Base-by-base conservation (phyloP, 2,113 vertebrate species). In the Otocyon megalotis region DNA sequence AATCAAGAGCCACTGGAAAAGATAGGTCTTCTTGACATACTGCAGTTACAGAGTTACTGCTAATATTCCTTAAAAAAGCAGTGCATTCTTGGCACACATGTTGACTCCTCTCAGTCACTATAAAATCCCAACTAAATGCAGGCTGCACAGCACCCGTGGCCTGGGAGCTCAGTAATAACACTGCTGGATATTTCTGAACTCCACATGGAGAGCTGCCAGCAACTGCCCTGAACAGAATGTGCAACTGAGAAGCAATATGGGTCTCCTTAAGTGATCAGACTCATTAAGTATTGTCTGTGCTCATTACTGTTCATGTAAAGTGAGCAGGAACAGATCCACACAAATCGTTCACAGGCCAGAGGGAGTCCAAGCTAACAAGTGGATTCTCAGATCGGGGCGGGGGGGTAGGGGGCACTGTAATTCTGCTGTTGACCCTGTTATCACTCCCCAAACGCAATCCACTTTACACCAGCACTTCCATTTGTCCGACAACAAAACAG, bases 71-170 rank as follows among this genome's bases (percentile, higher is more conserved):
- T 58, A 3, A 37, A 88, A 26, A 26, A 35, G 22, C 67, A 30
- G 65, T 17, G 20, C 4, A 1, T 20, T 32, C 84, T 80, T 76
- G 14, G 54, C 20, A 19, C 35, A 28, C 2, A 1, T 1, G 8
- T 80, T 11, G 24, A 56, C 74, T 9, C 0, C 53, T 32, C 32
- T 84, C 88, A 8, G 19, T 87, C 8, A 0, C 76, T n/a, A 1
- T 37, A 19, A 79, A 90, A 72, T 43, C 60, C 35, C 50, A 54
- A 5, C 28, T 20, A 16, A 63, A 10, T 7, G n/a, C 60, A 83
- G 17, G 22, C 26, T 16, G 14, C 15, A n/a, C 2, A 17, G 35
- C 16, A 6, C 48, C 74, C 0, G 1, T 12, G 30, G 10, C 4
- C 7, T 35, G 1, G 28, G 30, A 94, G 60, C 53, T 53, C 5